Conservation (phyloP, 2,888 invertebrate genomes). For the Drosophila borborema region DNA sequence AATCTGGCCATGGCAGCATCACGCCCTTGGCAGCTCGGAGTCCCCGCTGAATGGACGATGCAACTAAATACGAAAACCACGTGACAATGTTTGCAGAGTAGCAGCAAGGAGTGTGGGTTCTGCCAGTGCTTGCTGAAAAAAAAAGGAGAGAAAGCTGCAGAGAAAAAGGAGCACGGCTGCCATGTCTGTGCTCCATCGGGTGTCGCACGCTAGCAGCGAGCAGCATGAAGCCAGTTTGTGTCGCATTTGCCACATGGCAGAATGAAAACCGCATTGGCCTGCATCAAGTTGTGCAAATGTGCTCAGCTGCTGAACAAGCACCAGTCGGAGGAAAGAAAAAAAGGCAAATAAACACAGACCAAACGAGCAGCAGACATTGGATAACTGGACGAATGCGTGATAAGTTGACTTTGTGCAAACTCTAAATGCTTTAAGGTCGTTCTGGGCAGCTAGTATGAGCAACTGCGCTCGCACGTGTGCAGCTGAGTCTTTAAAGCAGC, state of each 20-base stretch:
- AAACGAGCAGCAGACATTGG: constrained; percentile 29
- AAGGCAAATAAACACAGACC: constrained; percentile 11
- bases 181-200: constrained; percentile 34
- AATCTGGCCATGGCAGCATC: constrained; percentile 51
- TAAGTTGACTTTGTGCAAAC: constrained; percentile 26
- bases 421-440: constrained; percentile 8
- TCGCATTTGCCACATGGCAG: constrained; percentile 42
- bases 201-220: constrained; percentile 12
- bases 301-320: constrained; percentile 19
- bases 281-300: constrained; percentile 48
- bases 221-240: constrained; percentile 36
- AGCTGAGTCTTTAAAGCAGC: not conserved
- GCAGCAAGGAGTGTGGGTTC: constrained; percentile 3
- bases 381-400: constrained; percentile 57
- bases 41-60: constrained; percentile 39
- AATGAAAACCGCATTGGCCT: constrained; percentile 62
- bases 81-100: constrained; percentile 74
- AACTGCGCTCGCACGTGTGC: not conserved
- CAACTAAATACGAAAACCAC: constrained; percentile 78
- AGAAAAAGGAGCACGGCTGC: constrained; percentile 3
- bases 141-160: not conserved
- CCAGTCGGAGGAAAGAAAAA: not conserved
- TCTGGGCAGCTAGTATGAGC: not conserved
- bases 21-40: constrained; percentile 16
- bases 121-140: not conserved